Conservation (phyloP, 2,888 invertebrate species). For the Trichopoda pennipes region DNA sequence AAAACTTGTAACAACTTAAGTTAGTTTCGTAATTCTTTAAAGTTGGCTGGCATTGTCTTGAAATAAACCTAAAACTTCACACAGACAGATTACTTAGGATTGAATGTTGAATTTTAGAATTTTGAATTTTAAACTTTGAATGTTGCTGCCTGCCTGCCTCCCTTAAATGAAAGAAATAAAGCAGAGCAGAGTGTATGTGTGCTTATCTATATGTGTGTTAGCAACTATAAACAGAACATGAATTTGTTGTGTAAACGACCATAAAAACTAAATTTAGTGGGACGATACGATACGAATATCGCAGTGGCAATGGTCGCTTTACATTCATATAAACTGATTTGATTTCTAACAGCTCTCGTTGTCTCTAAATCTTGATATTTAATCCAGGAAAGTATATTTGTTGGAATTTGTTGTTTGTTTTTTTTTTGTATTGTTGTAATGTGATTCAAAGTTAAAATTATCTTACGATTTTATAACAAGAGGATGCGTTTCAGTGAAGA, state of each 20-base stretch:
- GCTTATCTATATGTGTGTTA: neutral
- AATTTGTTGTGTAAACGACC: slow-evolving; percentile 64
- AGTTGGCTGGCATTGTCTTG: slow-evolving; percentile 52
- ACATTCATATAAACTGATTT: slow-evolving; percentile 43
- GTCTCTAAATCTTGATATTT: slow-evolving; percentile 24
- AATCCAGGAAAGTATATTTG: neutral
- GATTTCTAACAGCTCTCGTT: slow-evolving; percentile 36
- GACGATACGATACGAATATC: slow-evolving; percentile 29
- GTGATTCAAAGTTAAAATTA: slow-evolving; percentile 57
- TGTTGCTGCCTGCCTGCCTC: slow-evolving; percentile 6
- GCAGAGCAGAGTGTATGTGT: neutral
- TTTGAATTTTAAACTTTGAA: slow-evolving; percentile 25
- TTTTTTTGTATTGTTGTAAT: slow-evolving; percentile 30
- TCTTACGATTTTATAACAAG: slow-evolving; percentile 24
- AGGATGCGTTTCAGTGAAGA: slow-evolving; percentile 31
- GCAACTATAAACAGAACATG: slow-evolving; percentile 39
- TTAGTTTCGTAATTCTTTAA: slow-evolving; percentile 58
- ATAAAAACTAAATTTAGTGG: slow-evolving; percentile 56
- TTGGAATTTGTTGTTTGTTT: slow-evolving; percentile 9
- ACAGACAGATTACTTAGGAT: slow-evolving; percentile 65
- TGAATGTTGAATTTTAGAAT: slow-evolving; percentile 56
- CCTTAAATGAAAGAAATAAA: slow-evolving; percentile 10
- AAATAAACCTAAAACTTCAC: slow-evolving; percentile 56
- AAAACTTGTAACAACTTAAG: slow-evolving; percentile 54
- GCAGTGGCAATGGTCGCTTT: slow-evolving; percentile 36